A percentile compares a stretch with the other conserved stretches of the same genome.
Evolutionary conservation across 2,888 invertebrate genomes (phyloP).

Genomic region (Morinoia aosen): DNA sequence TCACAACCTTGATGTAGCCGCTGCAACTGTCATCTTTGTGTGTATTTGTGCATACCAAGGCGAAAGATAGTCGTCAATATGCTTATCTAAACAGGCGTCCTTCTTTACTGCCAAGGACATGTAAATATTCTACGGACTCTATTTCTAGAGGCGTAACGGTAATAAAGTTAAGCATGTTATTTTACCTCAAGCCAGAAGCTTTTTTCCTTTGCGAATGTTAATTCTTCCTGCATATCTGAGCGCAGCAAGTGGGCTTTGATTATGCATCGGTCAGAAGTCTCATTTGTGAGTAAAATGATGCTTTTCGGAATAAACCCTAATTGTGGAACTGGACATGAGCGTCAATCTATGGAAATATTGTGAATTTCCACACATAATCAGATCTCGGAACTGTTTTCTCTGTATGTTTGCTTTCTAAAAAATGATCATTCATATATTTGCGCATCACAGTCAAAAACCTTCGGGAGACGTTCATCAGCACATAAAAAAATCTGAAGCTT

Average conservation of each 20-base stretch:
- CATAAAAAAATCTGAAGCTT: too few relatives aligned
- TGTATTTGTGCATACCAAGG: not conserved
- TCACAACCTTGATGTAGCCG: not conserved
- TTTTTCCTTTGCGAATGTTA: not conserved
- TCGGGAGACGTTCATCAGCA: too few relatives aligned
- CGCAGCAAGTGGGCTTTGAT: not conserved
- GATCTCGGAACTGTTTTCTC: not conserved
- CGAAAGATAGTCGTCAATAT: not conserved
- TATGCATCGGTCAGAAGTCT: not conserved
- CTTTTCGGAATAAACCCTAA: not conserved
- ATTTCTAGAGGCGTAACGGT: not conserved
- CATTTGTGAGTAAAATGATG: not conserved
- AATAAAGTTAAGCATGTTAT: not conserved
- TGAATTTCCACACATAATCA: not conserved
- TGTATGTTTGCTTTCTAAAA: not conserved
- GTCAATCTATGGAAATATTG: not conserved
- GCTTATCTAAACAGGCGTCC: conserved; percentile 2
- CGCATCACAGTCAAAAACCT: not conserved
- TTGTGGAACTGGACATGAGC: not conserved
- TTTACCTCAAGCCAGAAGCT: not conserved
- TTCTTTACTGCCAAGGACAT: not conserved
- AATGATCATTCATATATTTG: not conserved
- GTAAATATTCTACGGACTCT: not conserved
- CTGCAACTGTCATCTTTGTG: not conserved
- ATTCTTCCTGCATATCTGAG: not conserved